Percentiles rank a stretch among this genome's conserved stretches.
phyloP scores from a whole-genome alignment of 2,888 invertebrate species.

The Allolobophora icterica region DNA sequence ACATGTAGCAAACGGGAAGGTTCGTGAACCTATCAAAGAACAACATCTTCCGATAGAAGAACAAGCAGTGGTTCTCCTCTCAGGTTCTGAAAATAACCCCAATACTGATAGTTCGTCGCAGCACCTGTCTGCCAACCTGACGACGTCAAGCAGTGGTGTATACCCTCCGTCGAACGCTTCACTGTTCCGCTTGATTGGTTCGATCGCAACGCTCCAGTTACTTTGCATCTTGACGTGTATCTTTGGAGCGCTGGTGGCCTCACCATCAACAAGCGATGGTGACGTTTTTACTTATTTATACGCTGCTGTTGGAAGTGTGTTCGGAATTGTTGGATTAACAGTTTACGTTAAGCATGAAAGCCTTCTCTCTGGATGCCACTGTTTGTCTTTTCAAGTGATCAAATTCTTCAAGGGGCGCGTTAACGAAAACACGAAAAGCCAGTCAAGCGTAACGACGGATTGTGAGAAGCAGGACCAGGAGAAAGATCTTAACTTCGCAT shows the following conservation, averaged over 20 bases:
- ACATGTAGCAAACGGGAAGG: not conserved
- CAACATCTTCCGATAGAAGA: not conserved
- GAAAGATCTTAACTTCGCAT: not conserved
- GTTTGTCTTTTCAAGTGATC: not conserved
- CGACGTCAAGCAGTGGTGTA: not conserved
- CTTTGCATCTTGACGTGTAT: not conserved
- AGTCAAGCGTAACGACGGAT: not conserved
- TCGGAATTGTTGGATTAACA: not conserved
- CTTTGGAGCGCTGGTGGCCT: not conserved
- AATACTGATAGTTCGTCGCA: not conserved
- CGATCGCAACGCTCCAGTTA: not conserved
- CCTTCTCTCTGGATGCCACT: not conserved
- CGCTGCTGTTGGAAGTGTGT: not conserved
- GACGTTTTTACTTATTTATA: not conserved
- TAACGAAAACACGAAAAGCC: not conserved
- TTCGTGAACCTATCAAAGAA: not conserved
- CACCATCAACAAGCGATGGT: not conserved
- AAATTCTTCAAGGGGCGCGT: not conserved
- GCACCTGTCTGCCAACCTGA: not conserved
- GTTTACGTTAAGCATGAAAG: not conserved
- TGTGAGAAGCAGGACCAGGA: constrained; percentile 17
- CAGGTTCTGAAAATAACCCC: not conserved
- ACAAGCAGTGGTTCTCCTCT: not conserved
- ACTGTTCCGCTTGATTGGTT: not conserved
- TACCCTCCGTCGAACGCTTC: not conserved